Percentiles rank a stretch among this genome's conserved stretches.
Conservation (phyloP, 2,797 vertebrate species). For the Psittacula derbiana region DNA sequence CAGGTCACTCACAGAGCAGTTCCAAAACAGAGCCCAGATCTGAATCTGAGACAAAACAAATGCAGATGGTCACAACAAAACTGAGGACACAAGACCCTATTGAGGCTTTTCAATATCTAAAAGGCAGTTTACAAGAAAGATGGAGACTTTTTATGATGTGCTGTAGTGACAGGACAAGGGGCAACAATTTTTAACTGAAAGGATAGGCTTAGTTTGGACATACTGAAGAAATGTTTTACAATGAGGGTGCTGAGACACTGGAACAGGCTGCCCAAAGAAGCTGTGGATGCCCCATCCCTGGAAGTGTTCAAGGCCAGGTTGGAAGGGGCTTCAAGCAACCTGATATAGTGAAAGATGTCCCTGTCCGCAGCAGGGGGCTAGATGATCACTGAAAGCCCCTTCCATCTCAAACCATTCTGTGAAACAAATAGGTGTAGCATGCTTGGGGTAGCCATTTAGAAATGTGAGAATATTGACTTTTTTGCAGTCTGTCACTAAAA, state of each 20-base stretch:
- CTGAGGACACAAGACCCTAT: not conserved
- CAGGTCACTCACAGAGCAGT: not conserved
- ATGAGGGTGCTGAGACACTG: not conserved
- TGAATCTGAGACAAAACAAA: not conserved
- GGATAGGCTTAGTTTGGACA: not conserved
- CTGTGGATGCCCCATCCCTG: not conserved
- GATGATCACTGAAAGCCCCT: not conserved
- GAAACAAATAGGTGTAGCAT: not conserved
- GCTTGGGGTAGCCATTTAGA: not conserved
- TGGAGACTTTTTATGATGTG: not conserved
- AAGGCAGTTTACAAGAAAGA: not conserved
- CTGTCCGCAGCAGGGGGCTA: rapidly evolving
- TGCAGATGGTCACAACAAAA: not conserved
- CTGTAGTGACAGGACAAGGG: not conserved
- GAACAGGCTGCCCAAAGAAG: not conserved
- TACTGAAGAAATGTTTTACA: not conserved
- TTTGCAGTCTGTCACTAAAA: not conserved
- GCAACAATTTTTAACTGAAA: not conserved
- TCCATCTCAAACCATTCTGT: not conserved
- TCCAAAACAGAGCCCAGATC: not conserved
- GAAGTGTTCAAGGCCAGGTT: not conserved
- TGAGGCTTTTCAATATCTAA: not conserved
- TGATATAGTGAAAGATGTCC: not conserved
- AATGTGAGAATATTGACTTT: not conserved
- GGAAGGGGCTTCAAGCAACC: not conserved